Base-by-base conservation (phyloP, 2,113 vertebrate genomes). In the Mormyrus iriodes region DNA sequence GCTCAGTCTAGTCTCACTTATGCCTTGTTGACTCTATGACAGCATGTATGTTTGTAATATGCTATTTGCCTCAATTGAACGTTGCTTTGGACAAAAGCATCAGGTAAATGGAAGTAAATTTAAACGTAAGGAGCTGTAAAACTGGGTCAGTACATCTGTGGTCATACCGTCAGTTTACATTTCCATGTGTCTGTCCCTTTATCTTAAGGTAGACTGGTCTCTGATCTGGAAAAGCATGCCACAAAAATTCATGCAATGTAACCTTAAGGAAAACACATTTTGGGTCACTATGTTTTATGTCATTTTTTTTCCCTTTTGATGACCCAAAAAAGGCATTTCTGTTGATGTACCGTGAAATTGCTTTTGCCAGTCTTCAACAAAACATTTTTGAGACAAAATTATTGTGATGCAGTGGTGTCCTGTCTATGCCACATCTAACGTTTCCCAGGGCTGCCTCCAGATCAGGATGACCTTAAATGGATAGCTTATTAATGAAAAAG, bases 291-390 rank as follows among this genome's bases (percentile, higher is more conserved):
- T 49, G 12, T 52, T 86, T 86, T 39, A 46, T 46, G 44, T 31
- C 44, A 10, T 58, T 84, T 46, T 83, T 91, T 92, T 92, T 48
- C n/a, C 12, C 91, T 91, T 92, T 86, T 85, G 86, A 88, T 92
- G 91, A 92, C 88, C 53, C 84, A 93, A 91, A 91, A 91, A 90
- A 52, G 61, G 84, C 83, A 61, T 94, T 87, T 92, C 93, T 92
- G 91, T 83, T 90, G 55, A 90, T 90, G 61, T 88, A 89, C 89
- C 86, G 89, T 91, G 88, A 92, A 92, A 92, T 92, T 92, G 91
- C 84, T 85, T 93, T 92, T 88, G 89, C 89, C 87, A 83, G 88
- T 82, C 49, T 53, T 27, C 87, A 73, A 17, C 79, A 48, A 42
- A 46, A 48, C 82, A 44, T 84, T 84, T 82, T 84, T 27, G 39